A percentile compares a stretch with the other conserved stretches of the same genome.
Evolutionary conservation across 2,888 invertebrate genomes (phyloP).

Genomic region (Ferdinandea cuprea): DNA sequence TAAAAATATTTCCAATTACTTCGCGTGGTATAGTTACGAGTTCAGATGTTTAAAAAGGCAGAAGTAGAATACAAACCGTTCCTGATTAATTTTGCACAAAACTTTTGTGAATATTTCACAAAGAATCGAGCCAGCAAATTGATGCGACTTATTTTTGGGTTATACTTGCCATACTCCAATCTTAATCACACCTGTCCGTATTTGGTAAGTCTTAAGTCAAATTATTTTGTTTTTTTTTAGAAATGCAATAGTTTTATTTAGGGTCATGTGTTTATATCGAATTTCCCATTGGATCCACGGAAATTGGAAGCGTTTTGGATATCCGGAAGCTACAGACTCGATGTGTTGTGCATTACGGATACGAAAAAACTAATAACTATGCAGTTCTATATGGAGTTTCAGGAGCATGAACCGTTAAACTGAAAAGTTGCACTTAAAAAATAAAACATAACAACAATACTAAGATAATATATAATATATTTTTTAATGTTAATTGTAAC

Average conservation of each 20-base stretch:
- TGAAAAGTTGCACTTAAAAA: no score
- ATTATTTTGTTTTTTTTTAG: no score
- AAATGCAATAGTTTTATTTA: background rate
- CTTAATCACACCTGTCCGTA: background rate
- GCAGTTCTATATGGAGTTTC: no score
- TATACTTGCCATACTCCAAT: background rate
- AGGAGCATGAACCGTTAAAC: no score
- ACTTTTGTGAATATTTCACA: conserved; percentile 9
- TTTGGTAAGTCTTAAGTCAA: background rate
- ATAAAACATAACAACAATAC: no score
- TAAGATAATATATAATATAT: no score
- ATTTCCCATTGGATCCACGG: background rate
- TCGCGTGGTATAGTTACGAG: no score
- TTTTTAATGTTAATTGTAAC: no score
- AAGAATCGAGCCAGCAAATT: conserved; percentile 21
- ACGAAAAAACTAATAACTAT: no score
- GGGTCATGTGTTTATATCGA: background rate
- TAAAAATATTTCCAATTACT: no score
- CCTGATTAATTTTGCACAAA: conserved; percentile 22
- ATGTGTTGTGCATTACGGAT: no score
- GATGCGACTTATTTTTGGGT: background rate
- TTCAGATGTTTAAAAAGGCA: background rate
- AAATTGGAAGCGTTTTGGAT: background rate
- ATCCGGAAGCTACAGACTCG: background rate
- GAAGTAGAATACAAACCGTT: conserved; percentile 9